Evolutionary conservation across 2,797 vertebrate species (phyloP), one percentile per base, ranked within the genome.

Genomic region (Eulemur mongoz): DNA sequence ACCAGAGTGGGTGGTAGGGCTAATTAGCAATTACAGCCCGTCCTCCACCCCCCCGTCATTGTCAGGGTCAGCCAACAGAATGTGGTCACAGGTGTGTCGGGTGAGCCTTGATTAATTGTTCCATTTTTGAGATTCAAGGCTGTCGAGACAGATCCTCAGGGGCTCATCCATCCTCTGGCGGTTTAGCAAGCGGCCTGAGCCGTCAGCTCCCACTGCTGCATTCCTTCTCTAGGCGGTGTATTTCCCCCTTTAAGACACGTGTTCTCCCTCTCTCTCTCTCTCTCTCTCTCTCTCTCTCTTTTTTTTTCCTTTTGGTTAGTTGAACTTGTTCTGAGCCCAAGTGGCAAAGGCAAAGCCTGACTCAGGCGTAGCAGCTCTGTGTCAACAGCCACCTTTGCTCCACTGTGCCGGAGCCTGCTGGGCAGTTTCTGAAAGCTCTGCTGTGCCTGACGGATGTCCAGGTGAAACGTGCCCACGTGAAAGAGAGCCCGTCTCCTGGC

Each of bases 171-270:
- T 30, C 61, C 61, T 63, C 27, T 63, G 61, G 30, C 30, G 13
- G 61, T 27, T 63, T 59, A 59, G 23, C 23, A 59, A 59, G 10
- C 54, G 9, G 54, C 22, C 61, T n/a, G 30, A 65, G 63, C 32
- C 7, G 50, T 75, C 81, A 70, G 92, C 83, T 57, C 48, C n/a
- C 2, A 6, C 50, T 61, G 79, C 67, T 82, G 81, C 95, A 93
- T 97, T 98, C 97, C 96, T 97, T 97, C 81, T 88, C 30, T 93
- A 89, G 96, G 94, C 0, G 35, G 94, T 93, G 61, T 75, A 17
- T 89, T 95, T 92, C 76, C 94, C 86, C 35, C 89, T 96, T 90
- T 86, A 48, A 91, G 69, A 96, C 65, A 70, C 5, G 7, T 89
- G 95, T 84, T 80, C 69, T 48, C 23, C 57, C 1, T 92, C 70